Base-by-base conservation (phyloP, 2,797 vertebrate genomes). In the Coreius guichenoti region DNA sequence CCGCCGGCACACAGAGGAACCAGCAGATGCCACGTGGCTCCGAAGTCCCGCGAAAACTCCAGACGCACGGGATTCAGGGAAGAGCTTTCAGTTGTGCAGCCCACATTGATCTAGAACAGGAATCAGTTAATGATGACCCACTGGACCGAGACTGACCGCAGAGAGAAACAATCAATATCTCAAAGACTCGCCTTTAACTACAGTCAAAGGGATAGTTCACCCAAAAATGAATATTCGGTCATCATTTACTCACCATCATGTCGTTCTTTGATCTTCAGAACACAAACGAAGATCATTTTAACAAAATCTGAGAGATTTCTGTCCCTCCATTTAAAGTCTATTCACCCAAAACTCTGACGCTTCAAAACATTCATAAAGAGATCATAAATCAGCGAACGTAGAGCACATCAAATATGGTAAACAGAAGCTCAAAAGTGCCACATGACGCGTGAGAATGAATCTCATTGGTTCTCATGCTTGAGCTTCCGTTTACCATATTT, bases 11-110 rank as follows among this genome's bases (percentile, higher is more conserved):
- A 99, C 90, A 99, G 91, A 6, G 98, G 98, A 1, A 99, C 96
- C 91, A 99, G 93, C 68, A 98, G 95, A 92, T 99, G 97, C 98
- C 98, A 99, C 0, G 98, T 99, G 0, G 97, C 96, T n/a, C 98
- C 98, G 61, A 99, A 97, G 92, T 99, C 98, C 74, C 97, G 92
- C 0, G 98, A 99, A 92, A 99, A 99, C 92, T 99, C 98, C 84
- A 99, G 88, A 82, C 93, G 97, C 80, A 99, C 96, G 0, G 98
- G 96, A 81, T 98, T 93, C 0, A 95, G 91, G 8, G 98, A 97
- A 14, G 97, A 97, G 91, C 98, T 99, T 72, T 99, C 97, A 0
- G 96, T 94, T 47, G 97, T 98, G 93, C 98, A 99, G 86, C 98
- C 98, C 0, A 99, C 95, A 26, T 99, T 99, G 89, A 99, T 98